Evolutionary conservation across 2,888 invertebrate genomes (phyloP), one percentile per base, ranked within the genome.

Genomic region (Chloromyia formosa): DNA sequence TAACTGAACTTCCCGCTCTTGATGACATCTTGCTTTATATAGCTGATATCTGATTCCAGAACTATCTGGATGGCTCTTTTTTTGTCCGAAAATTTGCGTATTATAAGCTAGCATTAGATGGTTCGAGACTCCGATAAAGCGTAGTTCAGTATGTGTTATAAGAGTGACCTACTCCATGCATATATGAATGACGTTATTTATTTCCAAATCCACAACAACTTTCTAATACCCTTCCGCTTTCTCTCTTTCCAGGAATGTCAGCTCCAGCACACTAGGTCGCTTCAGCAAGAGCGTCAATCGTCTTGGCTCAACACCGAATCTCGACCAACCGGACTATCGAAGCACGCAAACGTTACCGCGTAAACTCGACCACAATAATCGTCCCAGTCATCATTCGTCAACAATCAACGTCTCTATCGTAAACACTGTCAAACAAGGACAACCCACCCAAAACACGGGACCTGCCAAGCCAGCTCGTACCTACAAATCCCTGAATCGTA

Each of bases 201-300:
- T n/a, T n/a, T n/a, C n/a, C n/a, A n/a, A n/a, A n/a, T n/a, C n/a
- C n/a, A n/a, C n/a, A n/a, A n/a, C n/a, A n/a, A n/a, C n/a, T n/a
- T n/a, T n/a, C n/a, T n/a, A n/a, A n/a, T n/a, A n/a, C n/a, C n/a
- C n/a, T n/a, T n/a, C n/a, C n/a, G n/a, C n/a, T n/a, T 20, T 60
- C 14, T 10, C 14, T 14, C 18, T 42, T 78, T 77, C 14, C 66
- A 81, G 81, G 78, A 80, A 79, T 75, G 76, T 78, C 22, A 78
- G 82, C 18, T 80, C 90, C 80, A 92, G 91, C 80, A 94, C 94
- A 49, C 87, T 94, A 80, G 94, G 94, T 76, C 90, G 94, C 78
- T 91, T 93, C 86, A 94, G 93, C 87, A 94, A 94, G 86, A 93
- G 93, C 22, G 92, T 93, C 64, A 90, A 93, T 82, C 90, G 93